Percentiles rank a stretch among this genome's conserved stretches.
Evolutionary conservation across 1,140 invertebrate species (phyloP).

Genomic region (Philotrypesis tridentata): DNA sequence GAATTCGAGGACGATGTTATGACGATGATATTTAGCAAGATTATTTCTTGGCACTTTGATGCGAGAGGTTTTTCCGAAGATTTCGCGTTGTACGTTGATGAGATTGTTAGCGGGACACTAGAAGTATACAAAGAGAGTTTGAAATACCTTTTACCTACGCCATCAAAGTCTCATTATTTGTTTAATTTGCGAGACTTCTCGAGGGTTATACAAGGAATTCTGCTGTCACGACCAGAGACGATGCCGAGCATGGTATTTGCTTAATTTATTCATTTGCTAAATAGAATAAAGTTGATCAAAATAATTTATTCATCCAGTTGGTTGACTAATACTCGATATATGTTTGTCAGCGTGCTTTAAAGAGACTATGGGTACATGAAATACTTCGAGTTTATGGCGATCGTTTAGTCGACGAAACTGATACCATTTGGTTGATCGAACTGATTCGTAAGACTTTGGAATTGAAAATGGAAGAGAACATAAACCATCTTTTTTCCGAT

Average conservation of each 20-base stretch:
- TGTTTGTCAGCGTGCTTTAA: slow-evolving; percentile 76
- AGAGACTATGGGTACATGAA: slow-evolving; percentile 95
- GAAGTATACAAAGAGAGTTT: slow-evolving; percentile 89
- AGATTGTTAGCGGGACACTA: slow-evolving; percentile 89
- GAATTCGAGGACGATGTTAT: slow-evolving; percentile 93
- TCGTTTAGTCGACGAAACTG: slow-evolving; percentile 88
- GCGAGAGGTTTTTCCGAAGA: slow-evolving; percentile 91
- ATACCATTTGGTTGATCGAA: slow-evolving; percentile 86
- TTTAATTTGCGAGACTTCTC: slow-evolving; percentile 97
- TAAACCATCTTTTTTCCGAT: slow-evolving; percentile 71
- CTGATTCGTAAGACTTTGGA: slow-evolving; percentile 77
- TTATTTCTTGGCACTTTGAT: slow-evolving; percentile 94
- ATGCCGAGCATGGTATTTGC: slow-evolving; percentile 56
- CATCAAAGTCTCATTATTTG: slow-evolving; percentile 93
- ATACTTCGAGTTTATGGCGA: slow-evolving; percentile 95
- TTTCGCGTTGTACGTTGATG: slow-evolving; percentile 89
- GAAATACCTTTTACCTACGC: slow-evolving; percentile 89
- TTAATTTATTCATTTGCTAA: slow-evolving; percentile 61
- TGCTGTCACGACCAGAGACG: slow-evolving; percentile 60
- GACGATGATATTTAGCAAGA: slow-evolving; percentile 90
- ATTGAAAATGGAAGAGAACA: slow-evolving; percentile 71
- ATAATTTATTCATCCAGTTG: no score
- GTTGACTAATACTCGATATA: neutral
- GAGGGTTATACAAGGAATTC: slow-evolving; percentile 85
- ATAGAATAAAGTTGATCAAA: neutral